Base-by-base conservation (phyloP, 53 echinoderm and acorn worm genomes). In the Holothuria scabra region DNA sequence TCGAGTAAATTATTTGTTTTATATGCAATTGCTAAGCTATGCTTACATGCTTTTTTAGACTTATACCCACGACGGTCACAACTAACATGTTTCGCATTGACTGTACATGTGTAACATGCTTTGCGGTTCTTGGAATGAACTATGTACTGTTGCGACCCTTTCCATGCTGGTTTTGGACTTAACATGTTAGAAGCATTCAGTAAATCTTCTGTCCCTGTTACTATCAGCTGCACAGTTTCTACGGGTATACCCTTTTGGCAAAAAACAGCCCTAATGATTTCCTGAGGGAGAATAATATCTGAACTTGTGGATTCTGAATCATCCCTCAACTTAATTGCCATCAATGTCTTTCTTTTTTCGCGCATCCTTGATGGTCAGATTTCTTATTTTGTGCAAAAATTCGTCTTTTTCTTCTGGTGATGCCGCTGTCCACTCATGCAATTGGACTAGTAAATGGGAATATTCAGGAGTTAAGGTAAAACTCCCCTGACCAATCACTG, bases 41-140 rank as follows among this genome's bases (percentile, higher is more conserved):
- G 86, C 65, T 64, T 63, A 67, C 86, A 86, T 28, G 65, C 62
- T 55, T 62, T 76, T 65, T 86, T 86, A 11, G 78, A 86, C 35
- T 63, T 86, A 78, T 76, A 76, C 11, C 86, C 86, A 55, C 65
- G 76, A 57, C 86, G 78, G 46, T 61, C 65, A 76, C 86, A 78
- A n/a, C 66, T 76, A 61, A 86, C 79, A 86, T 79, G 62, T 22
- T 76, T 64, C 32, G 32, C n/a, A 18, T 79, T 86, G 20, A 86
- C 65, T 28, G 49, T 64, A 46, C 78, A 78, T 8, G 86, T 78
- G 52, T 86, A 65, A 29, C 64, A 52, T 8, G 65, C 46, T 76
- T 62, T 46, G 46, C 78, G 38, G 56, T 64, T 44, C 48, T 86
- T 65, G 28, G 78, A 86, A 78, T 86, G 78, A 29, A 86, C 86